Conservation (phyloP, 2,113 vertebrate genomes). For the Eulemur rufifrons region DNA sequence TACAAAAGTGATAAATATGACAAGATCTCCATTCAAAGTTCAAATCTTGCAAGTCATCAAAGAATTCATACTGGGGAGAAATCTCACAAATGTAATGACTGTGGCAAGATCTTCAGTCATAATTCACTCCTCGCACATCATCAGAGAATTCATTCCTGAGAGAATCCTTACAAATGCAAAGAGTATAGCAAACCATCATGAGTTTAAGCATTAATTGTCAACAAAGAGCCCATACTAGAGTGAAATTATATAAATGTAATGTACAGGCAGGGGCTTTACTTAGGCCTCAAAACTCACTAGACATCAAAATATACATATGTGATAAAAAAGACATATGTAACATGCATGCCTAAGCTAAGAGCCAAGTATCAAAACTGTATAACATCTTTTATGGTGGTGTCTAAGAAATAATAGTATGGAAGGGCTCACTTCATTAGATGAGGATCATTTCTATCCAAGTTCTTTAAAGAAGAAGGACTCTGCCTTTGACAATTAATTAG, state of each 20-base stretch:
- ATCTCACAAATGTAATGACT: neutral
- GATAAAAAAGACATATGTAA: neutral
- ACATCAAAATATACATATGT: neutral
- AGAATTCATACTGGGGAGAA: neutral
- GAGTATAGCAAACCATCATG: neutral
- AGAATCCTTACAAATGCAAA: neutral
- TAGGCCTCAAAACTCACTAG: neutral
- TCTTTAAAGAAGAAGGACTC: neutral
- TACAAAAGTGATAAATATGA: neutral
- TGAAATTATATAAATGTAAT: neutral
- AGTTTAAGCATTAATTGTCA: neutral
- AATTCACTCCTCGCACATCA: neutral
- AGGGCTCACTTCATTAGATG: neutral
- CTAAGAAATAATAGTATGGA: neutral
- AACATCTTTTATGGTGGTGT: neutral
- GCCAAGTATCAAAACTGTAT: neutral
- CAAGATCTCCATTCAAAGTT: neutral
- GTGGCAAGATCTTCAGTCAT: neutral
- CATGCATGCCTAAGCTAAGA: neutral
- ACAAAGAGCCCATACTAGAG: constrained; percentile 14
- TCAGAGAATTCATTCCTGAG: neutral
- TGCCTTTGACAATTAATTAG: neutral
- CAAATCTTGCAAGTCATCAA: neutral
- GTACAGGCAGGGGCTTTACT: neutral
- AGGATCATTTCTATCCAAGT: neutral